Base-by-base conservation (phyloP, 2,113 vertebrate species). In the Heteronetta atricapilla region DNA sequence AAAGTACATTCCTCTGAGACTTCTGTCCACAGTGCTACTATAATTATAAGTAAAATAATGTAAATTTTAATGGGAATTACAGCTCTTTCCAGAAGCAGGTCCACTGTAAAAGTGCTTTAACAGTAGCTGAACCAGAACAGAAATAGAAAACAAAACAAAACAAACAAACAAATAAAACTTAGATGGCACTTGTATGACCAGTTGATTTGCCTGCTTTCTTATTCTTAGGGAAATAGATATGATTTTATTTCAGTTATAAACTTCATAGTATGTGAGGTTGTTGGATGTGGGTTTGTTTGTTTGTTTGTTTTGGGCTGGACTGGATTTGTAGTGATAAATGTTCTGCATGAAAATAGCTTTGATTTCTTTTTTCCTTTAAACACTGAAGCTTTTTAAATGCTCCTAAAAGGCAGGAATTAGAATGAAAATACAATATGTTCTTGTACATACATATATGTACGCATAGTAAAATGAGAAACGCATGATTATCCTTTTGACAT, bases 131-230 rank as follows among this genome's bases (percentile, higher is more conserved):
- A 55, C 5, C 4, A 70, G 40, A 70, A 36, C 20, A 78, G 6
- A 25, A 70, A 67, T 2, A 70, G 19, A 13, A 78, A 86, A 34
- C 2, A 26, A 52, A 52, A 52, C 50, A 25, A 52, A 12, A 52
- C 23, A 25, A 60, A 20, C 20, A 88, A 36, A 23, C 10, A 48
- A 48, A 48, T 48, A 48, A 84, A 38, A 2, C 4, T 23, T 38
- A 33, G 0, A 1, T 59, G 29, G 3, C 7, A 53, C 13, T 53
- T 1, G 0, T 50, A 36, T 40, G 20, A 77, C n/a, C 40, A 38
- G 21, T 7, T 86, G 59, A 4, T 87, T 84, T 72, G 10, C 4
- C 21, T 68, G 23, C 22, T 13, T 67, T 90, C 19, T 31, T 14
- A 10, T 82, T 64, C 48, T 22, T 42, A 19, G 2, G 6, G 23